Evolutionary conservation across 1,140 invertebrate genomes (phyloP).

Genomic region (Diorhabda elongata): DNA sequence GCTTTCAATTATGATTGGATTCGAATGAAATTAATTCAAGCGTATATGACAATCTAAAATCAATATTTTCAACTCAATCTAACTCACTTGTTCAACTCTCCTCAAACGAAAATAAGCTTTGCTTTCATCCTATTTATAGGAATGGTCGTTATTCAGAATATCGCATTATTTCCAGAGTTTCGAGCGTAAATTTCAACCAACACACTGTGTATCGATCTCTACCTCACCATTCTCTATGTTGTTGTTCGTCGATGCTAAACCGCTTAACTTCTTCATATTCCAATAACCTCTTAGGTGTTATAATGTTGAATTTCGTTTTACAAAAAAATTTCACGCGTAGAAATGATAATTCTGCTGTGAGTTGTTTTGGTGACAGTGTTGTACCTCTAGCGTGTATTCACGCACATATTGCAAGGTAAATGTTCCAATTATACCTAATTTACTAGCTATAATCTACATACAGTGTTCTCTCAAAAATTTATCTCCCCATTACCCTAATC

Average conservation of each 20-base stretch:
- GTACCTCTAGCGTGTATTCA: constrained; percentile 30
- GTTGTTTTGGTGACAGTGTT: constrained; percentile 15
- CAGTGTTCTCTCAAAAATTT: no score
- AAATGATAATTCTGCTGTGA: constrained; percentile 19
- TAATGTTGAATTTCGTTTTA: constrained; percentile 30
- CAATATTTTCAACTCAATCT: no score
- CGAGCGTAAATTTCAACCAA: constrained; percentile 8
- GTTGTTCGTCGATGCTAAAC: constrained; percentile 6
- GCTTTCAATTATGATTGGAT: no score
- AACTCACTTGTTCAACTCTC: not conserved
- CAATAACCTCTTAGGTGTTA: not conserved
- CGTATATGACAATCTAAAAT: no score
- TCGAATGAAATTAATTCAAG: no score
- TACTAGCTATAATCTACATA: no score
- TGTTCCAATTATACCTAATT: no score
- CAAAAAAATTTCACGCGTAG: constrained; percentile 29
- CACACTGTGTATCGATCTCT: constrained; percentile 9
- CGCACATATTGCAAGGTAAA: constrained; percentile 22
- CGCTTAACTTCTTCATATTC: constrained; percentile 7
- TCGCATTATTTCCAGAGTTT: constrained; percentile 7
- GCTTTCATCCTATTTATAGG: constrained; percentile 13
- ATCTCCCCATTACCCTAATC: no score
- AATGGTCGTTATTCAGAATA: not conserved
- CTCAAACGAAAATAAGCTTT: constrained; percentile 2
- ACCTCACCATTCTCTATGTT: not conserved